Evolutionary conservation across 2,113 vertebrate genomes (phyloP), one percentile per base, ranked within the genome.

Genomic region (Cavia aperea): DNA sequence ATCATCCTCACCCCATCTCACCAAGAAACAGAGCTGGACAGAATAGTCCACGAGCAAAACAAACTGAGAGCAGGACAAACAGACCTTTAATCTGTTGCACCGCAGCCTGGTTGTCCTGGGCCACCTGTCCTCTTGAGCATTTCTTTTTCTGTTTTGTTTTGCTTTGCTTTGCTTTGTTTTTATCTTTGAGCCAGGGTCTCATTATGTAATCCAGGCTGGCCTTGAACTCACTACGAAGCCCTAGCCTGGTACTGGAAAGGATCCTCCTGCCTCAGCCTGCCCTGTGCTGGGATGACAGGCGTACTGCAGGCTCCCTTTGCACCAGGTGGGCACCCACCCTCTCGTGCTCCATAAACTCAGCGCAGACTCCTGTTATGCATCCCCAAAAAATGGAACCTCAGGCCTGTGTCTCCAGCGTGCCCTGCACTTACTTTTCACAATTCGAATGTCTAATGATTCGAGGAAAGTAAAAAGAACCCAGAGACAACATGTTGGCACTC

Each of bases 271-370:
- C 73, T 49, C 46, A 31, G 26, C 73, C 46, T 49, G 24, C 43
- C 43, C 73, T 14, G 43, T 31, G 43, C 43, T 49, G 12, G 36
- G 66, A 36, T n/a, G 16, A 75, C 39, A 12, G 8, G 39, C 21
- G 3, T 14, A 3, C 43, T 49, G 13, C 26, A 51, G 56, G 43
- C 3, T 58, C 3, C 5, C 1, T 62, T 5, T 0, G 0, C 16
- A 3, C 13, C 7, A 31, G 11, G 43, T 0, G 12, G 0, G 39
- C 19, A 2, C 10, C 29, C 11, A 24, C 18, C 31, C 26, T 18
- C 46, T 26, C 21, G 1, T 11, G 49, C 2, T 12, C 19, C 60
- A 33, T 81, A 77, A 13, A 46, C 36, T 31, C 79, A 24, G 12
- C n/a, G 23, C 3, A 0, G 49, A 39, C 13, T 65, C 9, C 75